Evolutionary conservation across 2,888 invertebrate genomes (phyloP), one percentile per base, ranked within the genome.

Genomic region (Hedya salicella): DNA sequence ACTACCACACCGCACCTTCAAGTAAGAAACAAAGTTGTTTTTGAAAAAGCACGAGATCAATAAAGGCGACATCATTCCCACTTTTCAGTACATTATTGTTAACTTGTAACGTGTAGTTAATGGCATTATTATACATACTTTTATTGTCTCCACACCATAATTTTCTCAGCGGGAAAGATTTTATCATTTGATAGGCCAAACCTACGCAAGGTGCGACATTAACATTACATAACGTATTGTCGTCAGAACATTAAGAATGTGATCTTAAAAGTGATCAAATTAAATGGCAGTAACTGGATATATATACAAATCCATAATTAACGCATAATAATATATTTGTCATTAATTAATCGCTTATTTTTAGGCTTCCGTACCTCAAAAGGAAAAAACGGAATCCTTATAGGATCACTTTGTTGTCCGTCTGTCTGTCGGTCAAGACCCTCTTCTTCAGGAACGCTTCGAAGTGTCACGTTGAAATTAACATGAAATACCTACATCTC

Each of bases 121-220:
- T 54, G 13, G 21, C 21, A 13, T 53, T 32, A 53, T 62, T 50
- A 42, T 2, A 57, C 32, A 32, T 50, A 17, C 6, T 57, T 64
- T 59, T 59, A 64, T 39, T 50, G 50, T 64, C 42, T 57, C 9
- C 14, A 40, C 32, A 16, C n/a, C 4, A 6, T 42, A 19, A 50
- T 57, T 56, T 64, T 32, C 39, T n/a, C 39, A 36, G 21, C 19
- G 50, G 36, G 59, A 60, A 25, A 48, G 48, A 63, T 56, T 11
- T 59, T 59, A 59, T 59, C 52, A 46, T 39, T 49, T 44, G 42
- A 65, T 56, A 19, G 46, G 1, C 32, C 19, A 48, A 44, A 56
- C 30, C 39, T 49, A n/a, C 8, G 25, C 25, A 6, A 32, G 48
- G 21, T 46, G 39, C 36, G n/a, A 54, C 16, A 54, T 62, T 54